Evolutionary conservation across 2,888 invertebrate genomes (phyloP).

Genomic region (Nemoura dubitans): DNA sequence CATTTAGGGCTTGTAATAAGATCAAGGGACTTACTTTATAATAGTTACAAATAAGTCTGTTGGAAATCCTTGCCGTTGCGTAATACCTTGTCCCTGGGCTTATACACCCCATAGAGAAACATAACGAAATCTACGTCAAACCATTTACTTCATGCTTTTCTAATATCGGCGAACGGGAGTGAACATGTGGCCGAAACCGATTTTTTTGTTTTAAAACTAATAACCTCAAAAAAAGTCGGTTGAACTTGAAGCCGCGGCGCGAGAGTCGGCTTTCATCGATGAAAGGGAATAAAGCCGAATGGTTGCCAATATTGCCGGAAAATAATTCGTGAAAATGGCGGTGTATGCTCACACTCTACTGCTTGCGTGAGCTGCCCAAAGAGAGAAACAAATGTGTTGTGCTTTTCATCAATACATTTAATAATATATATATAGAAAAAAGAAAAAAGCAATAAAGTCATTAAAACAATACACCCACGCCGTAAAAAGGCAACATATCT

Average conservation of each 20-base stretch:
- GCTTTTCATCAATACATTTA: not conserved
- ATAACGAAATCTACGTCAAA: not conserved
- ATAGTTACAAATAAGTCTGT: conserved; percentile 21
- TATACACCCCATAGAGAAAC: not conserved
- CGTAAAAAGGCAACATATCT: not conserved
- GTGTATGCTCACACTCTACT: not conserved
- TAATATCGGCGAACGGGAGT: not conserved
- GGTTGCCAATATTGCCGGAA: not conserved
- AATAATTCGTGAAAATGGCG: not conserved
- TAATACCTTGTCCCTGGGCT: conserved; percentile 2
- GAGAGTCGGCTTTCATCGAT: not conserved
- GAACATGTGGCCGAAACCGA: not conserved
- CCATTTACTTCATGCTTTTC: not conserved
- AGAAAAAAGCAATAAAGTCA: not conserved
- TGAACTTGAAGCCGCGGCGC: not conserved
- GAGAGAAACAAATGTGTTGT: not conserved
- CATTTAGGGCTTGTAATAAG: conserved; percentile 32
- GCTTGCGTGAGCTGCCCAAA: not conserved
- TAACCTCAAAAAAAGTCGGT: not conserved
- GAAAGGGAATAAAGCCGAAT: not conserved
- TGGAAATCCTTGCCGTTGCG: not conserved
- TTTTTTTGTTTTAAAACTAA: not conserved
- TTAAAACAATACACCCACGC: not conserved
- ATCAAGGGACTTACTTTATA: conserved; percentile 34
- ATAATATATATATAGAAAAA: not conserved